Evolutionary conservation across 1,140 invertebrate species (phyloP).

Genomic region (Papilio helenus): DNA sequence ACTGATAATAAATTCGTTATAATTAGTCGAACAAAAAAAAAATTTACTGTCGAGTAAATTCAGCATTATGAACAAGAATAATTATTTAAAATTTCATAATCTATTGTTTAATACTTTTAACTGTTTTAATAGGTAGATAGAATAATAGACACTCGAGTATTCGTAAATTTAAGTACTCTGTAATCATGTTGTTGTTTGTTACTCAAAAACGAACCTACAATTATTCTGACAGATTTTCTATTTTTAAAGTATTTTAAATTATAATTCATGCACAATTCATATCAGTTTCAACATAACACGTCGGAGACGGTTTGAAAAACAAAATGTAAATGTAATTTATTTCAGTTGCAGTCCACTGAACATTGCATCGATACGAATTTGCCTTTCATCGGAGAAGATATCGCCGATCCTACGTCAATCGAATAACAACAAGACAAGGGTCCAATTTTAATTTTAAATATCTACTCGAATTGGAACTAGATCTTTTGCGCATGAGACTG

Average conservation of each 20-base stretch:
- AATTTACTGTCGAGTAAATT: background rate
- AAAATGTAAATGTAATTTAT: slow-evolving; percentile 30
- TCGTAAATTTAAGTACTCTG: background rate
- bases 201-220: background rate
- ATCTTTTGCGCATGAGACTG: background rate
- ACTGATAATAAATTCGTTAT: background rate
- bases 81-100: too few relatives aligned
- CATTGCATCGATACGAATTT: slow-evolving; percentile 7
- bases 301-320: background rate
- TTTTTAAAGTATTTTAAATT: background rate
- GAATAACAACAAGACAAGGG: background rate
- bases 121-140: too few relatives aligned
- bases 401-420: background rate
- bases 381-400: slow-evolving; percentile 12
- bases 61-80: background rate
- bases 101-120: too few relatives aligned
- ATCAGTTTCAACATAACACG: background rate
- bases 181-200: too few relatives aligned
- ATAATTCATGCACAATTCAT: background rate
- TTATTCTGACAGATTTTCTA: background rate
- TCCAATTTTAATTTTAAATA: slow-evolving; percentile 23
- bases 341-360: slow-evolving; percentile 3
- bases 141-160: too few relatives aligned
- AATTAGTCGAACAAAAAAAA: background rate
- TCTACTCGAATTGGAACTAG: background rate